Percentiles rank a stretch among this genome's conserved stretches.
These are phyloP conservation scores for Diarsia brunnea DNA, from an alignment of 2,888 invertebrate species.

Conservation along the genomic window DNA sequence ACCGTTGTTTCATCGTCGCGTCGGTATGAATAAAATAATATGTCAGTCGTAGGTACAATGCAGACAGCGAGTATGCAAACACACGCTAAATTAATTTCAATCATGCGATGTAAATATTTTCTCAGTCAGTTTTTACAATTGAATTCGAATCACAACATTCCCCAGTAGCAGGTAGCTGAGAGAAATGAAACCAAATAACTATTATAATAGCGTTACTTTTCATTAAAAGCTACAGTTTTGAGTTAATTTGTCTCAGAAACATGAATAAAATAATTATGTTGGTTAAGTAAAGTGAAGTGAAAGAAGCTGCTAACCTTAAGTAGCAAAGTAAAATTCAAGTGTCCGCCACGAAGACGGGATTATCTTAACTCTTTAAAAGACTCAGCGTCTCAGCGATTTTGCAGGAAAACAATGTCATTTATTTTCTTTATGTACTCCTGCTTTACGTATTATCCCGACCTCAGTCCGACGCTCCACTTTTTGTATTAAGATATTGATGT, in stretches of 20 bases:
- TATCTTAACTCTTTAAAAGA: constrained; percentile 52
- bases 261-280: constrained; percentile 23
- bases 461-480: constrained; percentile 38
- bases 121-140: constrained; percentile 50
- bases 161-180: constrained; percentile 12
- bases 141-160: constrained; percentile 49
- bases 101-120: constrained; percentile 62
- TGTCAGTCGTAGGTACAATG: constrained; percentile 36
- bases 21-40: constrained; percentile 60
- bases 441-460: constrained; percentile 39
- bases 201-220: constrained; percentile 19
- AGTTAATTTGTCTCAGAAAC: background rate
- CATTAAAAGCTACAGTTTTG: constrained; percentile 6
- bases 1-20: constrained; percentile 39
- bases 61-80: constrained; percentile 46
- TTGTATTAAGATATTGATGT: constrained; percentile 32
- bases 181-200: constrained; percentile 26
- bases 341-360: constrained; percentile 39
- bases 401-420: constrained; percentile 51
- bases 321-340: constrained; percentile 49
- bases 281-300: constrained; percentile 26
- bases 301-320: constrained; percentile 43
- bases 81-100: constrained; percentile 63
- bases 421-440: constrained; percentile 50
- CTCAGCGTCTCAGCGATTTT: constrained; percentile 50